These are phyloP conservation scores for Tetranychus piercei DNA, from an alignment of 2,888 invertebrate species.

Conservation along the genomic window DNA sequence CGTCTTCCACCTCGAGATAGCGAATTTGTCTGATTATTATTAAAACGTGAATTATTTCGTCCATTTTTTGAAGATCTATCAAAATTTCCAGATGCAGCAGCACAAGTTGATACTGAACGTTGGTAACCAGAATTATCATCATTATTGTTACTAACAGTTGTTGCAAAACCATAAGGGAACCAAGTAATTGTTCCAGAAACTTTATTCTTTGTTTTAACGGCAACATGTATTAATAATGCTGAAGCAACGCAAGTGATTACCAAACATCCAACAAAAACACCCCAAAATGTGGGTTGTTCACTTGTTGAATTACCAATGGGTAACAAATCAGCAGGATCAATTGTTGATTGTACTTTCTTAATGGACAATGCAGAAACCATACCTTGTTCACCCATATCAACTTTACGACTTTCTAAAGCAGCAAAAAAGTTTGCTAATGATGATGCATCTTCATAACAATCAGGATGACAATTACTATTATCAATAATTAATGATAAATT, in stretches of 20 bases:
- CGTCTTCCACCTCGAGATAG: neutral
- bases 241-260: conserved; percentile 11
- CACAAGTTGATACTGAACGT: neutral
- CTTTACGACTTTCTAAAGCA: conserved; percentile 52
- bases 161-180: conserved; percentile 79
- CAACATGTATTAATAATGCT: neutral
- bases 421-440: conserved; percentile 60
- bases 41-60: neutral
- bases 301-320: conserved; percentile 21
- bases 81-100: conserved; percentile 11
- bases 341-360: neutral
- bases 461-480: conserved; percentile 54
- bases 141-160: conserved; percentile 8
- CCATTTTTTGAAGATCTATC: neutral
- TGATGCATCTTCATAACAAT: conserved; percentile 26
- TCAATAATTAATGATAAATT: conserved; percentile 75
- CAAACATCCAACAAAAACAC: neutral
- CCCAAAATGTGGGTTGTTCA: conserved; percentile 5
- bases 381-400: conserved; percentile 10
- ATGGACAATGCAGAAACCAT: neutral
- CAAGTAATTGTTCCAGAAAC: conserved; percentile 58
- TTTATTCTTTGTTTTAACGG: conserved; percentile 36
- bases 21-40: neutral
- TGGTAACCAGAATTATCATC: neutral
- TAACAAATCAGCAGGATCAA: conserved; percentile 36